Evolutionary conservation across 1,140 invertebrate genomes (phyloP), one percentile per base, ranked within the genome.

Genomic region (Heliconius hewitsoni): DNA sequence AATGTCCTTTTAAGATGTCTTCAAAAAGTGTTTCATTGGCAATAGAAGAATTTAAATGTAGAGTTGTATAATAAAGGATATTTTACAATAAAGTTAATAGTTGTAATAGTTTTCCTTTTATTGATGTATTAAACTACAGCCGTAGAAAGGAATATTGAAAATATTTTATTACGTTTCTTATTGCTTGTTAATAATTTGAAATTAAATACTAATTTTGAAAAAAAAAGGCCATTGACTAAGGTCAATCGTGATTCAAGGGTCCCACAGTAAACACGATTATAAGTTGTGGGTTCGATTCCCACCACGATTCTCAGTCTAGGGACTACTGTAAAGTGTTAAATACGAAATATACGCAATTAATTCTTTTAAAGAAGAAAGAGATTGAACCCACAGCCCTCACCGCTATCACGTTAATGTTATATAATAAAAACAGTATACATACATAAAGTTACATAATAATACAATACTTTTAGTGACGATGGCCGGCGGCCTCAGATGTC

Each of bases 391-490:
- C 13, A 5, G 0, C 42, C 42, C 11, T 42, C 42, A 42, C 42
- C 13, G 42, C 4, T 13, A 46, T 16, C 42, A 46, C 42, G 11
- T 46, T 13, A 46, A 46, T 2, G 13, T 46, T 46, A 46, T 5
- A 46, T 46, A 42, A 42, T 46, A 46, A 46, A 46, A 46, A 52
- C 50, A 52, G 5, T 37, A 60, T 23, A 60, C 6, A 57, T 57
- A n/a, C 55, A 60, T 11, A 60, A 60, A 23, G n/a, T 60, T 60
- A 60, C 9, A 13, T 60, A 57, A 57, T 11, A 57, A 60, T 60
- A 60, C 55, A 60, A 60, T 60, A 60, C n/a, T 60, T 60, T 23
- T 23, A 60, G 55, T 60, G 55, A 60, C n/a, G 55, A 60, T 60
- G 55, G 55, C 55, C 55, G 55, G 19, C 55, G 55, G 55, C 55